These are phyloP conservation scores for Hydractinia echinata DNA, from an alignment of 30 jellyfish, hydroid and myxozoan species.

Conservation along the genomic window DNA sequence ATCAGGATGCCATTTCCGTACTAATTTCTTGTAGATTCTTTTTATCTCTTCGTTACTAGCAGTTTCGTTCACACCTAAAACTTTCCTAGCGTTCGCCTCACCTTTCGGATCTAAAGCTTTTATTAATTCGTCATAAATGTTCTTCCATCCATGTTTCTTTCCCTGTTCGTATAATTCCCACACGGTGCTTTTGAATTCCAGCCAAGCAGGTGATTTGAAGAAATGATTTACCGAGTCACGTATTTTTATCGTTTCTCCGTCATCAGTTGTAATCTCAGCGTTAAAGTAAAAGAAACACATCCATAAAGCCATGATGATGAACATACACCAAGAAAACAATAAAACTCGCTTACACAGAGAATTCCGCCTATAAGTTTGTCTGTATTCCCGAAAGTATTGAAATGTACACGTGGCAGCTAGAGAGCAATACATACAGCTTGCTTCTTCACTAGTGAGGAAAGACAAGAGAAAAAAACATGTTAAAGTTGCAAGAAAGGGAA, in stretches of 20 bases:
- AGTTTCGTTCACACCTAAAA: slow-evolving; percentile 61
- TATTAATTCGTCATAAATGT: slow-evolving; percentile 83
- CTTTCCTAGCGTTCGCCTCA: slow-evolving; percentile 89
- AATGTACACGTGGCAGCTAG: slow-evolving; percentile 64
- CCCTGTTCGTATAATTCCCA: slow-evolving; percentile 87
- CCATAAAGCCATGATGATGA: slow-evolving; percentile 74
- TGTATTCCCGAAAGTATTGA: slow-evolving; percentile 67
- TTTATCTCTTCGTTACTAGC: slow-evolving; percentile 79
- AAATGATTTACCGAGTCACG: slow-evolving; percentile 85
- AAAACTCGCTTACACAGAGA: slow-evolving; percentile 53
- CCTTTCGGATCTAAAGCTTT: slow-evolving; percentile 96
- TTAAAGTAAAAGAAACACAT: slow-evolving; percentile 77
- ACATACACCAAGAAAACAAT: slow-evolving; percentile 58
- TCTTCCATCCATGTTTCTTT: slow-evolving; percentile 88
- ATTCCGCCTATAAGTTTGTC: slow-evolving; percentile 37
- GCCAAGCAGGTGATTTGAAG: slow-evolving; percentile 98
- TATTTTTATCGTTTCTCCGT: slow-evolving; percentile 83
- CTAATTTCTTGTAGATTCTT: slow-evolving; percentile 62
- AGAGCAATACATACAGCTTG: slow-evolving; percentile 87
- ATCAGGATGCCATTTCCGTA: slow-evolving; percentile 95
- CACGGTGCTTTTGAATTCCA: slow-evolving; percentile 79
- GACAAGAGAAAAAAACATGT: slow-evolving; percentile 32
- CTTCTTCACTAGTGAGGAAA: slow-evolving; percentile 53
- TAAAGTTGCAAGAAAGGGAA: slow-evolving; percentile 59
- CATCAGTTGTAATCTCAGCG: slow-evolving; percentile 93